These are phyloP conservation scores for Orussus abietinus DNA, from an alignment of 1,140 invertebrate species.

Conservation along the genomic window DNA sequence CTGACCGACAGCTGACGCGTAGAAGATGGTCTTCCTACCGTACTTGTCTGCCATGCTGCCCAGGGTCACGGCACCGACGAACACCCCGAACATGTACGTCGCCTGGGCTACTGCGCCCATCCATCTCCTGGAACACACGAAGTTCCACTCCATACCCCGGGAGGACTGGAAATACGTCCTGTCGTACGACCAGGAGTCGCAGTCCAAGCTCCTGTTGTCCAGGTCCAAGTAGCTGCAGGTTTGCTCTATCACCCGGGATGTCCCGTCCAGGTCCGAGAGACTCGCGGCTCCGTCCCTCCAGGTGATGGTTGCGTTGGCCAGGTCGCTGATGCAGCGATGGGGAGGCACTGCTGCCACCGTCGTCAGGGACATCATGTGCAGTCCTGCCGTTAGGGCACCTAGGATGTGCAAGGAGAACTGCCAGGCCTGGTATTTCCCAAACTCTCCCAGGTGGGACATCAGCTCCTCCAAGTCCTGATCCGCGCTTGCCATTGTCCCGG, in stretches of 20 bases:
- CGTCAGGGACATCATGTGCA: conserved; percentile 75
- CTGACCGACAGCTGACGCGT: conserved; percentile 68
- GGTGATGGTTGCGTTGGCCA: conserved; percentile 48
- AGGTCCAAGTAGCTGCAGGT: conserved; percentile 54
- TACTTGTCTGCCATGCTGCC: conserved; percentile 84
- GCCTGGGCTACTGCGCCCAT: conserved; percentile 76
- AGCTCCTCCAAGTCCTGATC: conserved; percentile 65
- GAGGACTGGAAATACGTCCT: conserved; percentile 66
- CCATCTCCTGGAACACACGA: conserved; percentile 80
- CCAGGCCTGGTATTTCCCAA: conserved; percentile 71
- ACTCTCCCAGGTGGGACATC: conserved; percentile 71
- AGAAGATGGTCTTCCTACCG: conserved; percentile 77
- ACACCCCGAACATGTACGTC: conserved; percentile 86
- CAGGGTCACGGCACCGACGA: conserved; percentile 78
- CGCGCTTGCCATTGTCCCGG: conserved; percentile 54
- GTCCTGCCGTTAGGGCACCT: conserved; percentile 68
- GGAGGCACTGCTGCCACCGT: conserved; percentile 75
- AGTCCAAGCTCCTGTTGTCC: conserved; percentile 51
- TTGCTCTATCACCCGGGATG: conserved; percentile 58
- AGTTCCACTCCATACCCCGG: conserved; percentile 75
- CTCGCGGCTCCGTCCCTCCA: conserved; percentile 51
- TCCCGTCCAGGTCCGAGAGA: conserved; percentile 47
- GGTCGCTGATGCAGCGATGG: conserved; percentile 64
- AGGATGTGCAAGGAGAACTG: conserved; percentile 74
- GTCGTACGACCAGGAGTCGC: conserved; percentile 69